Conservation (phyloP, 2,113 vertebrate species). For the Eidolon helvum region DNA sequence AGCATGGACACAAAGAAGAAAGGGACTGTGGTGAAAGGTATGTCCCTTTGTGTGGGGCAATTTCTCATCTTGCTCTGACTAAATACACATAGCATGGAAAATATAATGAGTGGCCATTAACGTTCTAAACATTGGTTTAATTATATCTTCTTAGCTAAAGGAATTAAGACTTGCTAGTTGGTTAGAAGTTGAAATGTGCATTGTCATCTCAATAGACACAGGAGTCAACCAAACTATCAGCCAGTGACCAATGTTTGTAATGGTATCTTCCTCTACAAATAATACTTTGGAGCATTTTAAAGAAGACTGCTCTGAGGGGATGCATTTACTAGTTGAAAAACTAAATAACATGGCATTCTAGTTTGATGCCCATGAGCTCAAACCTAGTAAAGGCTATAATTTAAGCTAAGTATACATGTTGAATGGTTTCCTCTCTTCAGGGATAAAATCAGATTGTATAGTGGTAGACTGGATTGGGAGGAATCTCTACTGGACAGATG, state of each 20-base stretch:
- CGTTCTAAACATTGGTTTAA: neutral
- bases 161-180: neutral
- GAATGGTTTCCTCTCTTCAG: conserved; percentile 77
- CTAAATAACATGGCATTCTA: neutral
- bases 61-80: neutral
- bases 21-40: conserved; percentile 92
- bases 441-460: conserved; percentile 90
- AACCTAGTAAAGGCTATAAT: neutral
- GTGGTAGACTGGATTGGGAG: conserved; percentile 93
- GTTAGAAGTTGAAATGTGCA: neutral
- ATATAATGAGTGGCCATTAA: neutral
- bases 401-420: neutral
- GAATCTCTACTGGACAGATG: conserved; percentile 95
- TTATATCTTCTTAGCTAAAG: neutral
- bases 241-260: neutral
- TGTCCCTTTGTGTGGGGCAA: neutral
- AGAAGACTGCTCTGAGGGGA: neutral
- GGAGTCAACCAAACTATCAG: neutral
- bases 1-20: conserved; percentile 78
- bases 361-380: neutral
- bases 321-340: neutral
- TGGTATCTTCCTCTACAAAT: neutral
- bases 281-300: neutral
- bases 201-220: neutral
- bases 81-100: neutral